Evolutionary conservation across 2,113 vertebrate species (phyloP).

Genomic region (Ailurus styani): DNA sequence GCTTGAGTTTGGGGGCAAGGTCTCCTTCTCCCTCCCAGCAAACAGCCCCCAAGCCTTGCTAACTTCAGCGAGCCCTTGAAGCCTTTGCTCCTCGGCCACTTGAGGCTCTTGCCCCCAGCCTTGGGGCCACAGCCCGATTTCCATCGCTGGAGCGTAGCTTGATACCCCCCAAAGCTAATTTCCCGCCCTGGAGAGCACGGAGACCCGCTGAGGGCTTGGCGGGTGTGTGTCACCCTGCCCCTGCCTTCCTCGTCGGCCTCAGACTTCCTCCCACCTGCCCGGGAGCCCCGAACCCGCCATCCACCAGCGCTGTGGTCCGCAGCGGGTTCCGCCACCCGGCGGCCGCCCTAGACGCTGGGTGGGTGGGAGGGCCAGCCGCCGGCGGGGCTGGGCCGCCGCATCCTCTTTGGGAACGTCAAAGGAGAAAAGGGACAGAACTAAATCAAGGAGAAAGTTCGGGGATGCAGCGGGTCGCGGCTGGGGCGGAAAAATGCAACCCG

Average conservation of each 20-base stretch:
- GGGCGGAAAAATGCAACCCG: background rate
- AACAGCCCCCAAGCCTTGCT: background rate
- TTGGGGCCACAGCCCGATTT: background rate
- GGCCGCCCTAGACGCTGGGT: background rate
- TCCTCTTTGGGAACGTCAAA: background rate
- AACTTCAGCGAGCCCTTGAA: background rate
- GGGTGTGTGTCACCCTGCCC: background rate
- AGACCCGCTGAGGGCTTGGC: background rate
- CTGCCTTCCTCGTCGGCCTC: background rate
- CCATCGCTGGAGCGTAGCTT: background rate
- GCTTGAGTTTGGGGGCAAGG: conserved; percentile 50
- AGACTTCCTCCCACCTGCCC: background rate
- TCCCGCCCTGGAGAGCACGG: background rate
- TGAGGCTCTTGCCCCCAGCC: background rate
- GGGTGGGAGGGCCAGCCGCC: background rate
- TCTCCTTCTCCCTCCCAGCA: conserved; percentile 33
- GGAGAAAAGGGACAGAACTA: background rate
- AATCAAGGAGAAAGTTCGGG: background rate
- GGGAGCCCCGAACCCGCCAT: background rate
- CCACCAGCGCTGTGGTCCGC: background rate
- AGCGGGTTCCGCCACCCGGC: background rate
- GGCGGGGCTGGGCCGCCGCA: background rate
- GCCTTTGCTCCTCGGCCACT: background rate
- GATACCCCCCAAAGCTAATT: background rate
- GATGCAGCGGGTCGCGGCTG: background rate